phyloP scores from a whole-genome alignment of 2,797 vertebrate species.

The Channallabes apus region DNA sequence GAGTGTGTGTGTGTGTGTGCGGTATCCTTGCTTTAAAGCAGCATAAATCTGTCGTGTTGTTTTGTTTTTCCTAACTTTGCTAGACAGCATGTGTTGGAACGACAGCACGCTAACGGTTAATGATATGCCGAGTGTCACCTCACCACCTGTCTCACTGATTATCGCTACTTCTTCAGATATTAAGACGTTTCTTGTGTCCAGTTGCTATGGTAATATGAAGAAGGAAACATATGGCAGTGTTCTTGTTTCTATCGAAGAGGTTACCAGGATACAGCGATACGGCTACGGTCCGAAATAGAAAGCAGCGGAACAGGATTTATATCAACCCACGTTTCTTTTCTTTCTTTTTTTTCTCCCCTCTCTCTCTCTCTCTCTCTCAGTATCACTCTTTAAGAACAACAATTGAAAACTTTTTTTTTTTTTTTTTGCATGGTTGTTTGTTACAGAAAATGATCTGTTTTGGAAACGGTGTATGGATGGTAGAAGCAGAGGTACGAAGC shows the following conservation, averaged over 20 bases:
- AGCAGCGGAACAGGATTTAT: constrained; percentile 9
- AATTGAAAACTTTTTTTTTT: neutral
- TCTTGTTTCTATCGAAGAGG: constrained; percentile 54
- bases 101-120: neutral
- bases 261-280: constrained; percentile 51
- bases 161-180: constrained; percentile 42
- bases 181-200: constrained; percentile 52
- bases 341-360: neutral
- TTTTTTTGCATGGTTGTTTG: neutral
- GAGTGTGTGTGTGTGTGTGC: neutral
- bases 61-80: neutral
- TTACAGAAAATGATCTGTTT: neutral
- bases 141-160: constrained; percentile 30
- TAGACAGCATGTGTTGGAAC: neutral
- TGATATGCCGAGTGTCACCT: constrained; percentile 7
- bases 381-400: neutral
- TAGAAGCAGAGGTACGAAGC: neutral
- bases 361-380: neutral
- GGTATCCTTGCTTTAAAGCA: neutral
- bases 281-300: constrained; percentile 7
- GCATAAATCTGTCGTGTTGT: neutral
- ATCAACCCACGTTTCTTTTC: constrained; percentile 20
- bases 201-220: constrained; percentile 72
- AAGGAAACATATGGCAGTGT: constrained; percentile 56
- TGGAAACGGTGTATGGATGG: neutral